These are phyloP conservation scores for Zaprionus ghesquierei DNA, from an alignment of 1,140 invertebrate genomes.

Conservation along the genomic window DNA sequence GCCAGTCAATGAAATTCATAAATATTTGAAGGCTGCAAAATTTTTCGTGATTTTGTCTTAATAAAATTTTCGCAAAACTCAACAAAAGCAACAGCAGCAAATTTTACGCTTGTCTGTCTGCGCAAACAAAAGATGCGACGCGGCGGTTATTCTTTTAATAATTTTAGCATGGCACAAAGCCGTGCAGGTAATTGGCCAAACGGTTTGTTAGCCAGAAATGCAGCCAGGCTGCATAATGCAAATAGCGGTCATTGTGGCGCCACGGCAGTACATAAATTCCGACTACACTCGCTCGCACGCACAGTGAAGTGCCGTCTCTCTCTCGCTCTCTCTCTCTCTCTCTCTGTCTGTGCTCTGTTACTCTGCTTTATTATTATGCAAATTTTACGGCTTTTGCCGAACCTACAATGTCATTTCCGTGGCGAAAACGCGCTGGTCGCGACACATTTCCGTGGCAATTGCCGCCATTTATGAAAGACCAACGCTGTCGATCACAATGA, in stretches of 20 bases:
- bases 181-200: conserved; percentile 60
- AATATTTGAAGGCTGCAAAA: conserved; percentile 35
- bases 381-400: conserved; percentile 48
- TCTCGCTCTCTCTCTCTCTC: too few species aligned
- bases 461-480: conserved; percentile 70
- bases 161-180: conserved; percentile 40
- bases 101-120: conserved; percentile 30
- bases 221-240: conserved; percentile 50
- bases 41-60: conserved; percentile 51
- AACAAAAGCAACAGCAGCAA: conserved; percentile 2
- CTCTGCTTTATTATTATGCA: conserved; percentile 74
- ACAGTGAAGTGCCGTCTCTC: too few species aligned
- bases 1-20: conserved; percentile 53
- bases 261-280: conserved; percentile 19
- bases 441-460: conserved; percentile 72
- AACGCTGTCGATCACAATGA: conserved; percentile 54
- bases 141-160: conserved; percentile 57
- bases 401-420: conserved; percentile 80
- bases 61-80: conserved; percentile 48
- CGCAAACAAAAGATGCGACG: conserved; percentile 41
- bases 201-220: conserved; percentile 40
- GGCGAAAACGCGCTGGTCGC: conserved; percentile 51
- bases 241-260: conserved; percentile 33
- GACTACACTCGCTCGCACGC: neutral
- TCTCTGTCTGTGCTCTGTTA: neutral